These are phyloP conservation scores for Cephalopterus ornatus DNA, from an alignment of 2,113 vertebrate genomes.

Conservation along the genomic window DNA sequence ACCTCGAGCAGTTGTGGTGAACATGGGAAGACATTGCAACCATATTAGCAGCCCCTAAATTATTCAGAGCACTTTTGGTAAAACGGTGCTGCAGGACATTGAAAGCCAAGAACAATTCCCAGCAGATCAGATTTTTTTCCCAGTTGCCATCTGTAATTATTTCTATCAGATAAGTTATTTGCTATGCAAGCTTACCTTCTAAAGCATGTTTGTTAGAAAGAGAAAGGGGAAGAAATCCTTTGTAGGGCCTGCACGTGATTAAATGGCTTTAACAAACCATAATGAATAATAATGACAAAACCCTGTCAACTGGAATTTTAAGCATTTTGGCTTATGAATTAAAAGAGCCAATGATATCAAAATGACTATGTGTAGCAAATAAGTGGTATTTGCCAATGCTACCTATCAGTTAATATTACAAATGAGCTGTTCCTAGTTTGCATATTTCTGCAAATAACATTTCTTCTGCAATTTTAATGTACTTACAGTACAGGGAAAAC, in stretches of 20 bases:
- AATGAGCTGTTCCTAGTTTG: neutral
- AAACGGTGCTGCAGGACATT: slow-evolving; percentile 37
- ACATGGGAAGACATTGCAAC: neutral
- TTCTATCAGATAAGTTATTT: slow-evolving; percentile 64
- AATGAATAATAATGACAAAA: slow-evolving; percentile 55
- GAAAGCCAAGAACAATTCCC: slow-evolving; percentile 44
- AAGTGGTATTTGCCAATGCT: neutral
- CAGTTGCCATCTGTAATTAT: slow-evolving; percentile 51
- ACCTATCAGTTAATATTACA: neutral
- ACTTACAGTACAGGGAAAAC: neutral
- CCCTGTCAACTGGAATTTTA: slow-evolving; percentile 44
- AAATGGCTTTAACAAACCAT: slow-evolving; percentile 56
- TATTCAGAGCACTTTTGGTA: slow-evolving; percentile 47
- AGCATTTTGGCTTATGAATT: slow-evolving; percentile 18
- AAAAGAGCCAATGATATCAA: neutral
- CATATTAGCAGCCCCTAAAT: slow-evolving; percentile 46
- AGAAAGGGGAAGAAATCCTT: slow-evolving; percentile 58
- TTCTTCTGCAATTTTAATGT: neutral
- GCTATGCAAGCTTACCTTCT: slow-evolving; percentile 62
- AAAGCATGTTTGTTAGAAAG: slow-evolving; percentile 65
- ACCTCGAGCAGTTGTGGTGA: neutral
- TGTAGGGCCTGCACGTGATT: slow-evolving; percentile 51
- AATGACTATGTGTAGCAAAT: neutral
- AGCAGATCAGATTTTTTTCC: neutral
- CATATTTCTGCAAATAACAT: neutral